Conservation (phyloP, 1,140 invertebrate species). For the Drosophila novamexicana region DNA sequence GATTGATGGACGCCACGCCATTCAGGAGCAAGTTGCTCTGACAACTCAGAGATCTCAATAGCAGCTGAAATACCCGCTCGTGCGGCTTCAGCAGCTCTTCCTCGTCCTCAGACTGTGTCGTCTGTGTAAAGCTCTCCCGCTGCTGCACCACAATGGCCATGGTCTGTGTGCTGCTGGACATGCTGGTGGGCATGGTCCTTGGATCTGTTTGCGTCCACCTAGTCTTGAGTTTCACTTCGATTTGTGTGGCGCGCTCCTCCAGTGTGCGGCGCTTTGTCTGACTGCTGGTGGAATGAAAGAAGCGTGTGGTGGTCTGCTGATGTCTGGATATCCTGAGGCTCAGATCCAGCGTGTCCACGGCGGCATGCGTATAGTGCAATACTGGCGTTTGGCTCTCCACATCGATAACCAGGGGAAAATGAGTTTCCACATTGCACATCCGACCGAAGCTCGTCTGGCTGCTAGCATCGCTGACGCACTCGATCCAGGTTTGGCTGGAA, state of each 20-base stretch:
- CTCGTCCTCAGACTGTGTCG: slow-evolving; percentile 11
- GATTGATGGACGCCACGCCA: slow-evolving; percentile 10
- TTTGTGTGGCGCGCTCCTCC: slow-evolving; percentile 20
- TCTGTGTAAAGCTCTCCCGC: slow-evolving; percentile 18
- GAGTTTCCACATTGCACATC: background rate
- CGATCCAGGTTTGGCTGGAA: background rate
- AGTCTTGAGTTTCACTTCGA: background rate
- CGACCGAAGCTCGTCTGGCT: background rate
- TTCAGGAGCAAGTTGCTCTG: slow-evolving; percentile 10
- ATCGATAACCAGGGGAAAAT: background rate
- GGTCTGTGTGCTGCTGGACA: slow-evolving; percentile 4
- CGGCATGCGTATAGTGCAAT: background rate
- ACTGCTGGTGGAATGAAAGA: background rate
- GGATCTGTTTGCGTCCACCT: slow-evolving; percentile 22
- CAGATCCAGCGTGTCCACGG: slow-evolving; percentile 47
- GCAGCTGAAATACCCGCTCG: slow-evolving; percentile 4
- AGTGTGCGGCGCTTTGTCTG: slow-evolving; percentile 18
- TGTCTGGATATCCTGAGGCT: background rate
- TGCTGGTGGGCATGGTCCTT: background rate
- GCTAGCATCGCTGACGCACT: background rate
- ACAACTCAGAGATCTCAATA: slow-evolving; percentile 14
- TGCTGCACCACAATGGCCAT: background rate
- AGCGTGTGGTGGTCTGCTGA: slow-evolving; percentile 45
- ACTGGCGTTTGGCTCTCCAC: slow-evolving; percentile 15
- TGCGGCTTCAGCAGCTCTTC: slow-evolving; percentile 1